These are phyloP conservation scores for Gisinianus flammeolus DNA, from an alignment of 2,888 invertebrate species.

Conservation along the genomic window DNA sequence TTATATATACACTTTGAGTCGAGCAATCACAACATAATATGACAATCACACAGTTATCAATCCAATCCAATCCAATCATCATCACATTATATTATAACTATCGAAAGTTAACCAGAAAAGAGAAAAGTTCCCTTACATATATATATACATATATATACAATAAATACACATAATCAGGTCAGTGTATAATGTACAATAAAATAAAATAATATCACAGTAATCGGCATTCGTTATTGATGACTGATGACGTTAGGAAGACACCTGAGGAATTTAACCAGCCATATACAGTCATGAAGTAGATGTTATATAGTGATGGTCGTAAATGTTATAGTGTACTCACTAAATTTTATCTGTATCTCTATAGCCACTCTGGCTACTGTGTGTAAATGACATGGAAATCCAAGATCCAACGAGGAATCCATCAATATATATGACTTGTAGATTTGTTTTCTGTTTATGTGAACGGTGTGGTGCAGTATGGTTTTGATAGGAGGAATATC, in stretches of 20 bases:
- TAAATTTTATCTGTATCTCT: no score
- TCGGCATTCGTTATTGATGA: neutral
- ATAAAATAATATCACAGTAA: constrained; percentile 18
- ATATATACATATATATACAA: no score
- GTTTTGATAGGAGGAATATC: no score
- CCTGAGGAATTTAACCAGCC: neutral
- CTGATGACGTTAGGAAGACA: neutral
- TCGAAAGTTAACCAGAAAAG: constrained; percentile 36
- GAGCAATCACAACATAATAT: neutral
- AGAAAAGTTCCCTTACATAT: constrained; percentile 29
- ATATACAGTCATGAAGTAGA: neutral
- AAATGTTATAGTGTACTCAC: no score
- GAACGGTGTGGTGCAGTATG: no score
- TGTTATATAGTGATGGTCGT: no score
- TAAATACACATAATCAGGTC: constrained; percentile 34
- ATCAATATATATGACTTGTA: no score
- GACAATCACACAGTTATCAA: neutral
- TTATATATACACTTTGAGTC: neutral
- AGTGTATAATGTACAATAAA: constrained; percentile 25
- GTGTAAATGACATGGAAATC: no score
- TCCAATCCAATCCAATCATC: constrained; percentile 1
- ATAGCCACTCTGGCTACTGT: no score
- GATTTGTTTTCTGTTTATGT: no score
- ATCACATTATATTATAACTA: constrained; percentile 10
- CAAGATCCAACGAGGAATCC: no score